A percentile compares a stretch with the other conserved stretches of the same genome.
These are phyloP conservation scores for Onychomys leucogaster DNA, from an alignment of 2,797 vertebrate genomes.

Conservation along the genomic window DNA sequence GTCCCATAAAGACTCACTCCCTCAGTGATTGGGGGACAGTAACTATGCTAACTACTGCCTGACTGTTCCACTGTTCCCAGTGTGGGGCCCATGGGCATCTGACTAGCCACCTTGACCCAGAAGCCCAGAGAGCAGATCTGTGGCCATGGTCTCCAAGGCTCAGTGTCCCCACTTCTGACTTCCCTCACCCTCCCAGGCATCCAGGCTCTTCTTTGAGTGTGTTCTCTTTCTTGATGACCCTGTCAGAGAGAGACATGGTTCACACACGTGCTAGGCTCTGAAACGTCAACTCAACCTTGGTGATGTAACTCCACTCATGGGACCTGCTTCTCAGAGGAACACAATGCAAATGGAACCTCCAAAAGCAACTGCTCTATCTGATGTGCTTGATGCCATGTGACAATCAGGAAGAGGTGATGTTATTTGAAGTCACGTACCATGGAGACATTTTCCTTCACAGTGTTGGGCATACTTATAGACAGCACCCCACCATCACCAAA, in stretches of 20 bases:
- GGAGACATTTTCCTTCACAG: conserved; percentile 66
- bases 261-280: conserved; percentile 64
- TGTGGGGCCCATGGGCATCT: neutral
- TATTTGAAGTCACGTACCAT: conserved; percentile 16
- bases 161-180: accelerated
- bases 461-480: conserved; percentile 82
- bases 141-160: accelerated
- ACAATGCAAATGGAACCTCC: conserved; percentile 63
- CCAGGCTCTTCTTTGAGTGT: neutral
- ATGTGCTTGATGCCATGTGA: conserved; percentile 68
- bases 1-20: neutral
- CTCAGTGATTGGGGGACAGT: no score
- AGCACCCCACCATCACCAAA: neutral
- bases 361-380: conserved; percentile 70
- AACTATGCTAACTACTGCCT: accelerated
- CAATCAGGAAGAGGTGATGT: conserved; percentile 74
- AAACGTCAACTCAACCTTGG: conserved; percentile 59
- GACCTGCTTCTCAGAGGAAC: conserved; percentile 65
- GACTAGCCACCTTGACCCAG: accelerated
- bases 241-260: neutral
- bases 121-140: neutral
- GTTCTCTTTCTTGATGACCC: neutral
- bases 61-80: neutral
- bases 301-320: conserved; percentile 55
- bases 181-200: accelerated